Conservation (phyloP, 2,888 invertebrate species). For the Hybos culiciformis region DNA sequence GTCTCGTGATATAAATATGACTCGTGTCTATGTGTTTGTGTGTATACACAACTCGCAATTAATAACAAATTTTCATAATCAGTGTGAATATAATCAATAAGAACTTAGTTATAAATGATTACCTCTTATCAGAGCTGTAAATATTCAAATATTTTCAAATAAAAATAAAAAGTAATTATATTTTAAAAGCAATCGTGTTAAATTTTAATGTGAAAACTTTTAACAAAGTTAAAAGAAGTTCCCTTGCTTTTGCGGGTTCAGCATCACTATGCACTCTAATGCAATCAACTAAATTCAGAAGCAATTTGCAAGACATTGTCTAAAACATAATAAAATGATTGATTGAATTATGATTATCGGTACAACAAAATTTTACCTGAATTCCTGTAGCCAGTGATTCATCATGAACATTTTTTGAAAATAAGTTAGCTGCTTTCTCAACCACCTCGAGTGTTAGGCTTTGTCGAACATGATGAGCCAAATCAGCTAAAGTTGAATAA, state of each 20-base stretch:
- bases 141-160: too few relatives aligned
- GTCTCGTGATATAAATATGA: too few relatives aligned
- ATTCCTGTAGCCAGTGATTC: conserved; percentile 76
- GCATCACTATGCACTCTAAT: conserved; percentile 72
- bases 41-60: too few relatives aligned
- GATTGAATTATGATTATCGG: not conserved
- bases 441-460: conserved; percentile 71
- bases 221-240: conserved; percentile 79
- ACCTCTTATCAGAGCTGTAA: too few relatives aligned
- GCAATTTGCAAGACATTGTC: conserved; percentile 92
- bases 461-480: conserved; percentile 90
- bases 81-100: too few relatives aligned
- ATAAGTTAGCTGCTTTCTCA: conserved; percentile 79
- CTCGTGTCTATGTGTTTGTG: too few relatives aligned
- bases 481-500: conserved; percentile 90
- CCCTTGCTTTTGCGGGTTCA: conserved; percentile 34
- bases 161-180: too few relatives aligned
- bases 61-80: too few relatives aligned
- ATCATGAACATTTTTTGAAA: conserved; percentile 94
- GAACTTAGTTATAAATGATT: too few relatives aligned
- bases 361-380: conserved; percentile 16
- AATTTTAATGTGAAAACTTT: conserved; percentile 94
- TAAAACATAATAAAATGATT: conserved; percentile 38
- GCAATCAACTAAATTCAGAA: conserved; percentile 90
- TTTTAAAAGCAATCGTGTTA: conserved; percentile 85